phyloP scores from a whole-genome alignment of 2,113 vertebrate species.

The Macquaria ambigua region DNA sequence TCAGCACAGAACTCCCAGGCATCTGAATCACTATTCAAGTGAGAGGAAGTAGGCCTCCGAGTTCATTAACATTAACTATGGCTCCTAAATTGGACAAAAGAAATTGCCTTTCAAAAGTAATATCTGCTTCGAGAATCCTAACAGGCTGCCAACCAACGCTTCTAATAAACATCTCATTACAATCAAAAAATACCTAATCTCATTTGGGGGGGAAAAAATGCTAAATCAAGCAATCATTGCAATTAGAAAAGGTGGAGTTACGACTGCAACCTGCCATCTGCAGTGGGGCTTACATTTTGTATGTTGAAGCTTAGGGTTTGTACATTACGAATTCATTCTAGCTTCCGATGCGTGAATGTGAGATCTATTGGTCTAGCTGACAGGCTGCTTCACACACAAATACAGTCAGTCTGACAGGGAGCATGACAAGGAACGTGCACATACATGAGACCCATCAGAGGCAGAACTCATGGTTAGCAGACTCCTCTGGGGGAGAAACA shows the following conservation, averaged over 20 bases:
- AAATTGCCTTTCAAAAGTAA: conserved; percentile 24
- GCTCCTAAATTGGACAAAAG: conserved; percentile 42
- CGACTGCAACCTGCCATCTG: not conserved
- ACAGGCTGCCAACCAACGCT: not conserved
- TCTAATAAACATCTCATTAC: conserved; percentile 17
- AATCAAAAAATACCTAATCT: not conserved
- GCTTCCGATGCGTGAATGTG: conserved; percentile 3
- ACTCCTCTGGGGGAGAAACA: not conserved
- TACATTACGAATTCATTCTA: conserved; percentile 29
- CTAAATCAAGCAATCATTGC: not conserved
- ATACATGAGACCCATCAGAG: conserved; percentile 21
- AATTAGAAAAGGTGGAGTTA: not conserved
- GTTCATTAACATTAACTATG: conserved; percentile 51
- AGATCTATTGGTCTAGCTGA: not conserved
- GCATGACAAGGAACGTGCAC: conserved; percentile 22
- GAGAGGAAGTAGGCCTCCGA: conserved; percentile 27
- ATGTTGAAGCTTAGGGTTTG: conserved; percentile 29
- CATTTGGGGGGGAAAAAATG: not conserved
- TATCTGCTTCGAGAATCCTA: not conserved
- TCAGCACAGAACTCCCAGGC: conserved; percentile 34
- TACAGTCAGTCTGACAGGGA: not conserved
- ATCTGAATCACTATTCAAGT: conserved; percentile 54
- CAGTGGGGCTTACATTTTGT: conserved; percentile 22
- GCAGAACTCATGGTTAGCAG: not conserved
- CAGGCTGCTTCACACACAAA: conserved; percentile 8